Evolutionary conservation across 1,140 invertebrate genomes (phyloP).

Genomic region (Babylonia areolata): DNA sequence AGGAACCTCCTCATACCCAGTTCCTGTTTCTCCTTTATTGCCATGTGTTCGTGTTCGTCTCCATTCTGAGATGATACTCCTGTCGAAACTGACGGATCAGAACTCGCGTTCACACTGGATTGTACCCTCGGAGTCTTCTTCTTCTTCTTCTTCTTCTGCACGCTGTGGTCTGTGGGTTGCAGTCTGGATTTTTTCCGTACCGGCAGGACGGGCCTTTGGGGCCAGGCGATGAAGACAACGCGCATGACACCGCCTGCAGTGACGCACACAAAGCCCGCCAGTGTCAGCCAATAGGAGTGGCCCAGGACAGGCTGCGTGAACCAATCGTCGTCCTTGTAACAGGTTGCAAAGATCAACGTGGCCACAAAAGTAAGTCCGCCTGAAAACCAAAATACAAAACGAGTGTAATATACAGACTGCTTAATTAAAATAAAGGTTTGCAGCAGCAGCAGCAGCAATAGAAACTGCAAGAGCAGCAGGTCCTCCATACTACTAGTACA

Average conservation of each 20-base stretch:
- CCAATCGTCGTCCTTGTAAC: constrained; percentile 18
- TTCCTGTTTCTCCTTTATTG: no score
- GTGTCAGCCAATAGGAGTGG: constrained; percentile 23
- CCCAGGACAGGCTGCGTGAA: background rate
- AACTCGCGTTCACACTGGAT: background rate
- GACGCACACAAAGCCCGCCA: background rate
- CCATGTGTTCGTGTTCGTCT: no score
- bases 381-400: no score
- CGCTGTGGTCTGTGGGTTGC: background rate
- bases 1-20: no score
- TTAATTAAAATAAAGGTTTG: no score
- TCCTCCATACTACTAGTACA: no score
- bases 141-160: background rate
- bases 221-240: background rate
- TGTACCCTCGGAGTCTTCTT: background rate
- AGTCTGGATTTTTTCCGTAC: background rate
- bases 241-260: background rate
- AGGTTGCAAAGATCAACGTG: background rate
- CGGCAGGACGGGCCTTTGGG: background rate
- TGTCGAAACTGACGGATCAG: no score
- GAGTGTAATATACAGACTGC: no score
- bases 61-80: no score
- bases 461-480: no score
- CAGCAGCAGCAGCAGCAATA: no score
- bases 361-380: background rate